Percentiles rank a stretch among this genome's conserved stretches.
Evolutionary conservation across 2,888 invertebrate species (phyloP).

Genomic region (Synergus japonicus): DNA sequence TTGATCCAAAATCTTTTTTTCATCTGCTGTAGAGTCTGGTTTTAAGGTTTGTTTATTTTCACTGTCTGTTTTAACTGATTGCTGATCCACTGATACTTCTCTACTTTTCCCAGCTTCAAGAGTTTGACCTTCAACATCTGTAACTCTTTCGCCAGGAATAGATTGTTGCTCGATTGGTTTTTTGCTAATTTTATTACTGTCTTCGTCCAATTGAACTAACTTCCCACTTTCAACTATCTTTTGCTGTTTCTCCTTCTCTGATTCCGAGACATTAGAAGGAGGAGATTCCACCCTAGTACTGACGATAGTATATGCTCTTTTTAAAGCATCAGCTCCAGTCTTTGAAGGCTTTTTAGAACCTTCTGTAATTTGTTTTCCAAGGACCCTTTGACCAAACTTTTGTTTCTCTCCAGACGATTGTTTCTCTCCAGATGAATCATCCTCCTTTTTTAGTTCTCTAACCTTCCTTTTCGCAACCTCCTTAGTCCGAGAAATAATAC

Average conservation of each 20-base stretch:
- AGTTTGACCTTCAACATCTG: slow-evolving; percentile 44
- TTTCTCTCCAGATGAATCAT: neutral
- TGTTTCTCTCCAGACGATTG: neutral
- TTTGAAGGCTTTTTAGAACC: neutral
- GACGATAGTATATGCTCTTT: neutral
- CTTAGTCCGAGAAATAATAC: slow-evolving; percentile 8
- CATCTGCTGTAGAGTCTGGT: neutral
- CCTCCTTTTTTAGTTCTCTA: neutral
- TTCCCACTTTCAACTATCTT: neutral
- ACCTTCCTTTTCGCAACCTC: slow-evolving; percentile 39
- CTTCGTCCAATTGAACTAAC: neutral
- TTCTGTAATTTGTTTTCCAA: neutral
- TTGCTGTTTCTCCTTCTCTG: slow-evolving; percentile 9
- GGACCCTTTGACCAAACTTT: neutral
- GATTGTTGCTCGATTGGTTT: slow-evolving; percentile 2
- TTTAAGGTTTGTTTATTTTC: neutral
- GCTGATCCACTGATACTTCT: neutral
- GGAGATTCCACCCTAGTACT: neutral
- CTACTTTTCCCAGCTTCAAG: neutral
- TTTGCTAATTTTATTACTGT: slow-evolving; percentile 31
- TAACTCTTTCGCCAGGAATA: slow-evolving; percentile 4
- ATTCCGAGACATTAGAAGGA: neutral
- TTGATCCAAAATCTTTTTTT: neutral
- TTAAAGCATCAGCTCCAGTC: neutral
- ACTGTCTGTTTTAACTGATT: neutral